Evolutionary conservation across 2,113 vertebrate species (phyloP).

Genomic region (Tenebrosternarchus preto): DNA sequence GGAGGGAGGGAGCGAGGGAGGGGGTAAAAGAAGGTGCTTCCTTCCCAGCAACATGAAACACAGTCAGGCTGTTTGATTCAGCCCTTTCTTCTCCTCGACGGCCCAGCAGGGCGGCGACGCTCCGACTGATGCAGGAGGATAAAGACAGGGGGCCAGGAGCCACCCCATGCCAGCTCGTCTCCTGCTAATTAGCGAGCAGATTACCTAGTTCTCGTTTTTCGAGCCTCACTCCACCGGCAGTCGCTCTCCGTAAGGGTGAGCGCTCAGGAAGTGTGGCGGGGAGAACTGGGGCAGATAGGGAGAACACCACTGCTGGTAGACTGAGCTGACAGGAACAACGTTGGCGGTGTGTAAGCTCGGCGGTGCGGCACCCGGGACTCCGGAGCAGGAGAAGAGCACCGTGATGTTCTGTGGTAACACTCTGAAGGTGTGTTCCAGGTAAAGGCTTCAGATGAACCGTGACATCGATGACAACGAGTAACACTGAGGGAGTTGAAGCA

Average conservation of each 20-base stretch:
- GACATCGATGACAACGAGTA: too few species aligned
- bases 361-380: too few species aligned
- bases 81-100: not conserved
- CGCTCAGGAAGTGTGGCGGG: slow-evolving; percentile 49
- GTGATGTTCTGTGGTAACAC: too few species aligned
- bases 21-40: slow-evolving; percentile 4
- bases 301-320: slow-evolving; percentile 58
- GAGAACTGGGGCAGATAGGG: slow-evolving; percentile 50
- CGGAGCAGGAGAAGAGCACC: too few species aligned
- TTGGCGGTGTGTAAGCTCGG: not conserved
- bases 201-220: slow-evolving; percentile 58
- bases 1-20: not conserved
- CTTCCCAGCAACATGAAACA: not conserved
- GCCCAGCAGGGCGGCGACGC: not conserved
- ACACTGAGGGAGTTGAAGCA: too few species aligned
- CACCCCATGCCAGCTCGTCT: slow-evolving; percentile 43
- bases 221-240: not conserved
- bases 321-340: slow-evolving; percentile 40
- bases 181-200: slow-evolving; percentile 62
- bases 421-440: too few species aligned
- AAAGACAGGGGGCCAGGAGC: not conserved
- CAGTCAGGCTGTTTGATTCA: slow-evolving; percentile 5
- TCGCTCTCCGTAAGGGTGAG: slow-evolving; percentile 27
- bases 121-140: too few species aligned
- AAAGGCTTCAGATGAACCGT: too few species aligned